Conservation (phyloP, 2,113 vertebrate species). For the Cryptoleucopteryx plumbea region DNA sequence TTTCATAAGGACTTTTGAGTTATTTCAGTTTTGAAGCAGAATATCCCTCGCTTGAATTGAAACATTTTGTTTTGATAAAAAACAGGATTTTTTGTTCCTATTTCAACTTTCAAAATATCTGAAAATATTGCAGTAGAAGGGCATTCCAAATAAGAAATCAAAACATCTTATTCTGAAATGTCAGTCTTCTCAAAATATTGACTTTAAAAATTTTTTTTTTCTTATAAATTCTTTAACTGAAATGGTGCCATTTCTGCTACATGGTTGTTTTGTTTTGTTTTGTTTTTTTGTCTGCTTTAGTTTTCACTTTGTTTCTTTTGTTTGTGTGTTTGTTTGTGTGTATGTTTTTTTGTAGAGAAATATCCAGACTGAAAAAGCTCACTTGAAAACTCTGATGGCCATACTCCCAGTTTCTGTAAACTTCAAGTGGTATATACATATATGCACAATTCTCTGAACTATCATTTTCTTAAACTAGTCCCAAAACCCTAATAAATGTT, state of each 20-base stretch:
- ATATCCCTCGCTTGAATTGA: background rate
- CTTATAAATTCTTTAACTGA: background rate
- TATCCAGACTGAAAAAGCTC: background rate
- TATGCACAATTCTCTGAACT: background rate
- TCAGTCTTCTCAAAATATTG: background rate
- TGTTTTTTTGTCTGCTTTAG: background rate
- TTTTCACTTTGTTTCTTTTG: background rate
- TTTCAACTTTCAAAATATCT: background rate
- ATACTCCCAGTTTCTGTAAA: fast-evolving
- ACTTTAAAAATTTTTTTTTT: background rate
- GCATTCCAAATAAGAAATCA: background rate
- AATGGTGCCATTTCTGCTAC: background rate
- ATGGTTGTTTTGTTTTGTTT: background rate
- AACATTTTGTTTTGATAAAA: background rate
- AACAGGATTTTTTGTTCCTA: background rate
- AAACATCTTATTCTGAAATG: background rate
- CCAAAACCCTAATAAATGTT: background rate
- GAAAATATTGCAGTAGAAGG: background rate
- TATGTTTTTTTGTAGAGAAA: background rate
- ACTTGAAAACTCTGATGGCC: background rate
- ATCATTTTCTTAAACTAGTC: background rate
- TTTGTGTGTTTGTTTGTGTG: background rate
- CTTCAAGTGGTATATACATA: background rate
- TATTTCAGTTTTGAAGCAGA: background rate
- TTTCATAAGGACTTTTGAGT: background rate